phyloP scores from a whole-genome alignment of 1,140 invertebrate species.

The Rhyzopertha dominica region DNA sequence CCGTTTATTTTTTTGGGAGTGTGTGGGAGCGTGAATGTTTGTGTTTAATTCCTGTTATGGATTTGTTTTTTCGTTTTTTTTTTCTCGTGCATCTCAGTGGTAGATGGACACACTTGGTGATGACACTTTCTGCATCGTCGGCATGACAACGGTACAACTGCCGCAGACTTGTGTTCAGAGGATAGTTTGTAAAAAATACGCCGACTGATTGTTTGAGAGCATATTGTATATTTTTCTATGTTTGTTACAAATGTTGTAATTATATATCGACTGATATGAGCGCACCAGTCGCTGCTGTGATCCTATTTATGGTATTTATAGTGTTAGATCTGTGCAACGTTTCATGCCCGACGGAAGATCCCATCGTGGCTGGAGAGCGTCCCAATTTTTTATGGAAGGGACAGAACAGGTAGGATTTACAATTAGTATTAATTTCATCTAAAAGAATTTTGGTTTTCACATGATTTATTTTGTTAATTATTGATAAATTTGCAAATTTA shows the following conservation, averaged over 20 bases:
- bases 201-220: slow-evolving; percentile 43
- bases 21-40: too few relatives aligned
- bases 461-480: too few relatives aligned
- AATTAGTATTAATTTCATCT: slow-evolving; percentile 5
- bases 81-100: too few relatives aligned
- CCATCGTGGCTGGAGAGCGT: slow-evolving; percentile 1
- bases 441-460: too few relatives aligned
- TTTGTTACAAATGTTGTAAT: slow-evolving; percentile 48
- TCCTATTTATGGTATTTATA: slow-evolving; percentile 47
- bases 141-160: too few relatives aligned
- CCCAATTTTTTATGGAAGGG: neutral
- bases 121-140: too few relatives aligned
- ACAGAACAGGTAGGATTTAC: slow-evolving; percentile 6
- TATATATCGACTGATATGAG: slow-evolving; percentile 43
- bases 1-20: neutral
- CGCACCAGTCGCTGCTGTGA: slow-evolving; percentile 41
- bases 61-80: too few relatives aligned
- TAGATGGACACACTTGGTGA: too few relatives aligned
- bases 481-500: neutral
- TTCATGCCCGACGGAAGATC: slow-evolving; percentile 5
- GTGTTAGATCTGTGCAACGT: slow-evolving; percentile 41
- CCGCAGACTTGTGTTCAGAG: too few relatives aligned
- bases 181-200: too few relatives aligned
- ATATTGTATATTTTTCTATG: slow-evolving; percentile 48
- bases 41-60: too few relatives aligned